Percentiles rank a stretch among this genome's conserved stretches.
Conservation (phyloP, 2,888 invertebrate genomes). For the Lepas anatifera region DNA sequence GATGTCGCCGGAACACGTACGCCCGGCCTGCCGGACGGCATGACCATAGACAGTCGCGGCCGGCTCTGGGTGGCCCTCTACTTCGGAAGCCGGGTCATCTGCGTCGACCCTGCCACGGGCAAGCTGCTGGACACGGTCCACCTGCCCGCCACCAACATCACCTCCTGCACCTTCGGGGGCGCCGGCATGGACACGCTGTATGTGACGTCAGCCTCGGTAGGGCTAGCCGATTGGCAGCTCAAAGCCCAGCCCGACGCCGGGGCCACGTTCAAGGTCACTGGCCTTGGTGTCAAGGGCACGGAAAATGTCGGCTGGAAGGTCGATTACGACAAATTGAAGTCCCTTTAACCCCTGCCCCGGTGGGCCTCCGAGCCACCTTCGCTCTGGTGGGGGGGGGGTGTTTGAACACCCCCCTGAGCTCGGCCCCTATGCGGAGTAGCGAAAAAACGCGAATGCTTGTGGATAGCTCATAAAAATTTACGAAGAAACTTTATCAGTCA, state of each 20-base stretch:
- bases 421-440: no score
- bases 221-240: conserved; percentile 26
- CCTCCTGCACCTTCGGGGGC: conserved; percentile 37
- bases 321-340: conserved; percentile 7
- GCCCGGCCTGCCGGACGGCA: conserved; percentile 36
- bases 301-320: conserved; percentile 11
- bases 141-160: conserved; percentile 31
- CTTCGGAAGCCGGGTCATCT: conserved; percentile 42
- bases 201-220: conserved; percentile 31
- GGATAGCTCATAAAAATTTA: no score
- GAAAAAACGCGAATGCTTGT: no score
- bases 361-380: no score
- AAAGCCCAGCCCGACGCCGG: conserved; percentile 17
- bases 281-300: conserved; percentile 17
- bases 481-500: no score
- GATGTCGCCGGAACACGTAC: conserved; percentile 25
- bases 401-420: no score
- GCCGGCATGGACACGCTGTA: conserved; percentile 33
- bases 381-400: no score
- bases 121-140: conserved; percentile 29
- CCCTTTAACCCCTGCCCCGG: no score
- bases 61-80: conserved; percentile 39
- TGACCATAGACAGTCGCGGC: conserved; percentile 60
- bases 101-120: conserved; percentile 19
- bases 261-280: conserved; percentile 18